Evolutionary conservation across 2,797 vertebrate genomes (phyloP), one percentile per base, ranked within the genome.

Genomic region (Rhabdophis nuchalis): DNA sequence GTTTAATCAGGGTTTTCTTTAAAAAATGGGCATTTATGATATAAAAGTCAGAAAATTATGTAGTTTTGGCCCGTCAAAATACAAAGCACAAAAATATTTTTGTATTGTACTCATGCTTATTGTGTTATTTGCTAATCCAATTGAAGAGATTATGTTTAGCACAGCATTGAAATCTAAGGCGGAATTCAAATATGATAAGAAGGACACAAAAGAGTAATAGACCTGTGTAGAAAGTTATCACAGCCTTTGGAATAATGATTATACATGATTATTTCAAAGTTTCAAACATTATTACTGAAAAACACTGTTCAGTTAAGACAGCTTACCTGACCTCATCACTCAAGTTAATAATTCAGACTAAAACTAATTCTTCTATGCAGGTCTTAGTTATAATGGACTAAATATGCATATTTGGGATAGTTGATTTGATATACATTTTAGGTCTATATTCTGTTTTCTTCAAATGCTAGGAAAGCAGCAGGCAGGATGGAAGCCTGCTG

Each of bases 391-490:
- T 57, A 88, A 53, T 60, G n/a, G 52, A 88, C 60, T 52, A 64
- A 54, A 58, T 54, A 85, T 82, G 23, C 46, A 36, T 88, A 60
- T 25, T 46, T 50, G 20, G 18, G 27, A 85, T 32, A 53, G 85
- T 64, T 91, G 54, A 90, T 50, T 56, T 88, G 56, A 90, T 57
- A 90, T 72, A 90, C 88, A 52, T 90, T 57, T 92, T 90, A 85
- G 54, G 27, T 64, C 86, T 88, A 85, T 93, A 85, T 13, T 60
- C 50, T 93, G 46, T 50, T 64, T 85, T 93, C 68, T 93, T 93
- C 92, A 91, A 91, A 87, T 64, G 89, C 68, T 56, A 88, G 32
- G 72, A 91, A 82, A 93, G 57, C 92, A 93, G 89, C 92, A 93
- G 92, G 89, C 92, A 93, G 57, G 56, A 93, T 85, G 86, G 50